phyloP scores from a whole-genome alignment of 2,113 vertebrate species.

The Sakesphorus luctuosus region DNA sequence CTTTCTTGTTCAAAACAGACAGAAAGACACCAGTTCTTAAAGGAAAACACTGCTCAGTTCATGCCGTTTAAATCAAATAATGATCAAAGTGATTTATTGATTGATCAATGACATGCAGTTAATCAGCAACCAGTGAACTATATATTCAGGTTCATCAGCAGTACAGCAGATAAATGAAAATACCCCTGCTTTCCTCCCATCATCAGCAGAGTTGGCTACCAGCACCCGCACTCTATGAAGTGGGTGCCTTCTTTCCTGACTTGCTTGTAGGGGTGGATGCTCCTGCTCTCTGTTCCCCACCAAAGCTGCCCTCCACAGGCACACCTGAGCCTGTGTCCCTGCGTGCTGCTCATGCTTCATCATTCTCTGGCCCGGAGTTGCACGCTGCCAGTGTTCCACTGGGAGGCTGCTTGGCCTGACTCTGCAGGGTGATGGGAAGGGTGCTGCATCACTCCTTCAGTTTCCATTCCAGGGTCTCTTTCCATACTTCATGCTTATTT shows the following conservation, averaged over 20 bases:
- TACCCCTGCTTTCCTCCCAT: accelerated
- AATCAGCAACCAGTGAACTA: neutral
- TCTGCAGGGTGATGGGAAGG: neutral
- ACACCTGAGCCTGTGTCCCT: neutral
- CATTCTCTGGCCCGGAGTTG: neutral
- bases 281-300: neutral
- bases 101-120: constrained; percentile 5
- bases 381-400: accelerated
- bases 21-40: neutral
- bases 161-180: neutral
- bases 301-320: accelerated
- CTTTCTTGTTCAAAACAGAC: neutral
- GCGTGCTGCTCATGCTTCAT: accelerated
- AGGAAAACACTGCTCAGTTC: neutral
- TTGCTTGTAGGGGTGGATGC: neutral
- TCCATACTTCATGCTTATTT: neutral
- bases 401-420: neutral
- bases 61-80: neutral
- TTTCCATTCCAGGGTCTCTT: neutral
- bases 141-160: neutral
- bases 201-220: accelerated
- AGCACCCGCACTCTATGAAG: accelerated
- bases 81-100: constrained; percentile 1
- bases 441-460: neutral
- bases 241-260: neutral